These are phyloP conservation scores for Macrotrachela quadricornifera DNA, from an alignment of 1,140 invertebrate species.

Conservation along the genomic window DNA sequence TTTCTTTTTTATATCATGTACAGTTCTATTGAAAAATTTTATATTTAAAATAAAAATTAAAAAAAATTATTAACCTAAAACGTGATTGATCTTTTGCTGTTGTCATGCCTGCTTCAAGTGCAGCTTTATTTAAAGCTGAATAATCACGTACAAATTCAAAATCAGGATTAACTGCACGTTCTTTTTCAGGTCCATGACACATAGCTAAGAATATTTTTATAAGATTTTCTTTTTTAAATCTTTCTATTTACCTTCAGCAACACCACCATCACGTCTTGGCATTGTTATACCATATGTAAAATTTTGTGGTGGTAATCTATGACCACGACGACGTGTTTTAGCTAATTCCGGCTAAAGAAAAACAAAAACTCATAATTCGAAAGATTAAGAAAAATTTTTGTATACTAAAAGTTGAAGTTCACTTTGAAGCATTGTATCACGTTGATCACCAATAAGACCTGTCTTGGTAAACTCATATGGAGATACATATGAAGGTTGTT, in stretches of 20 bases:
- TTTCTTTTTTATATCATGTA: constrained; percentile 7
- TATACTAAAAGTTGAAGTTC: constrained; percentile 4
- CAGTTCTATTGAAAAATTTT: not conserved
- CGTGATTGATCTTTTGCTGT: constrained; percentile 1
- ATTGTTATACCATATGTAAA: constrained; percentile 5
- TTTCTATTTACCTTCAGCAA: not conserved
- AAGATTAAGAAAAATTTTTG: not conserved
- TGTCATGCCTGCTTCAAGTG: constrained; percentile 1
- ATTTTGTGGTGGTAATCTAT: not conserved
- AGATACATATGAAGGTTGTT: no score
- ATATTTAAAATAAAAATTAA: not conserved
- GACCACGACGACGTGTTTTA: constrained; percentile 3
- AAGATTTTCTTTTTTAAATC: no score
- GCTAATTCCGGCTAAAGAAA: constrained; percentile 3
- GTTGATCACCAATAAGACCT: not conserved
- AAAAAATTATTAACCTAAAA: not conserved
- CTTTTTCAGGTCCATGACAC: not conserved
- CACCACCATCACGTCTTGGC: constrained; percentile 4
- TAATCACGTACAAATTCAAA: constrained; percentile 2
- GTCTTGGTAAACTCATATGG: not conserved
- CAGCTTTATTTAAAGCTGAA: constrained; percentile 5
- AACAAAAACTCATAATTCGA: not conserved
- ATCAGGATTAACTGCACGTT: not conserved
- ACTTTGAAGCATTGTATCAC: constrained; percentile 7
- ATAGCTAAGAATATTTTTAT: no score